phyloP scores from a whole-genome alignment of 2,113 vertebrate species.

The Macaca fascicularis region T2T-MFA8v1.1 NC_088389.1:12205001-12205500 shows the following conservation, averaged over 20 bases:
- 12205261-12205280: fast-evolving
- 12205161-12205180: neutral
- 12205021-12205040: neutral
- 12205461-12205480: neutral
- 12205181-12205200: neutral
- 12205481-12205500: neutral
- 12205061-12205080: neutral
- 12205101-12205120: neutral
- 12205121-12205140: neutral
- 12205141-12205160: no score
- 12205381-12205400: neutral
- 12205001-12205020: neutral
- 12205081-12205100: neutral
- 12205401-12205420: neutral
- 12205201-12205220: neutral
- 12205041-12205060: fast-evolving
- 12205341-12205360: neutral
- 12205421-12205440: fast-evolving
- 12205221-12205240: fast-evolving
- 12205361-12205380: neutral
- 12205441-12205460: neutral
- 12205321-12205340: fast-evolving
- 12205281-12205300: fast-evolving
- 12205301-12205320: neutral
- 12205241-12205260: neutral